Conservation (phyloP, 2,888 invertebrate genomes). For the Yponomeuta evonymella region DNA sequence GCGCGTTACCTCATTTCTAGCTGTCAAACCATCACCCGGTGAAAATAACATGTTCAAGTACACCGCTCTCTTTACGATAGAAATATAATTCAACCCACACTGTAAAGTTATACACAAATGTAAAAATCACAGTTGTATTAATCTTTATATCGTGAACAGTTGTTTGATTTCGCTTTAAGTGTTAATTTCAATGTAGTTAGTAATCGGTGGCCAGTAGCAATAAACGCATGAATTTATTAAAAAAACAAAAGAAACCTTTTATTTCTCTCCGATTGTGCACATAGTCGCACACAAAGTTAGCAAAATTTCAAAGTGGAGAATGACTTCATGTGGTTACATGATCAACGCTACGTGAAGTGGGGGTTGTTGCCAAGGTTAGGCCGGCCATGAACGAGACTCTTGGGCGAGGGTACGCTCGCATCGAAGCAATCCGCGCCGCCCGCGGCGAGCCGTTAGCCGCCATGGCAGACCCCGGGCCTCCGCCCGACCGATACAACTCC, state of each 20-base stretch:
- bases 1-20: conserved; percentile 25
- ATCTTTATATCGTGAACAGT: not conserved
- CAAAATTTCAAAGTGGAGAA: not conserved
- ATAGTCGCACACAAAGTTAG: not conserved
- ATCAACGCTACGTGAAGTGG: conserved; percentile 21
- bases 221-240: not conserved
- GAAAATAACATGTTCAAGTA: conserved; percentile 18
- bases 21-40: conserved; percentile 45
- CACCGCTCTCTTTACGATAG: not conserved
- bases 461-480: conserved; percentile 73
- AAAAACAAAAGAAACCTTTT: not conserved
- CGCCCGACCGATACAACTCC: conserved; percentile 81
- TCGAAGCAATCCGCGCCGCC: conserved; percentile 74
- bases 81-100: not conserved
- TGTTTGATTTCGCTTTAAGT: not conserved
- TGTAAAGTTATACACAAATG: not conserved
- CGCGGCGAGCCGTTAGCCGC: conserved; percentile 56
- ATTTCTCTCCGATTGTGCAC: not conserved
- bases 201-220: not conserved
- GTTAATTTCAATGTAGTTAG: not conserved
- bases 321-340: conserved; percentile 14
- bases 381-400: conserved; percentile 78
- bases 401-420: conserved; percentile 80
- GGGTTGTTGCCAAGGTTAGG: not conserved
- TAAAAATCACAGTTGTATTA: not conserved